These are phyloP conservation scores for Dorcus parallelipipedus DNA, from an alignment of 2,888 invertebrate genomes.

Conservation along the genomic window DNA sequence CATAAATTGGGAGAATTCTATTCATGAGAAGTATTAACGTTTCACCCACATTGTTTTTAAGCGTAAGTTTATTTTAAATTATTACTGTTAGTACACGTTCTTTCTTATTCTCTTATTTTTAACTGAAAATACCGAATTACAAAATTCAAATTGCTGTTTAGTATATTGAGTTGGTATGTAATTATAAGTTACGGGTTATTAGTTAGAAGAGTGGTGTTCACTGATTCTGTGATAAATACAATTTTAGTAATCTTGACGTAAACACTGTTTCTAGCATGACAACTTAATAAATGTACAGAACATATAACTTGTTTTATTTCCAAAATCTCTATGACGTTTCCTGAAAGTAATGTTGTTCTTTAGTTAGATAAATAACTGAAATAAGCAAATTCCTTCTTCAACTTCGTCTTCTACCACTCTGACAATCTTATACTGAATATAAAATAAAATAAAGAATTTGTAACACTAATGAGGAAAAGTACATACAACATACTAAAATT, in stretches of 20 bases:
- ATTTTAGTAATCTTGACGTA: constrained; percentile 50
- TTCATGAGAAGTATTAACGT: constrained; percentile 1
- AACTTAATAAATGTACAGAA: constrained; percentile 47
- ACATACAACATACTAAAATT: too few relatives aligned
- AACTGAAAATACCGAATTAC: constrained; percentile 19
- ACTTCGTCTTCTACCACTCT: too few relatives aligned
- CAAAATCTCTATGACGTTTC: too few relatives aligned
- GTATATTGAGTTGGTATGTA: constrained; percentile 35
- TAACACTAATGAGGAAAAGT: too few relatives aligned
- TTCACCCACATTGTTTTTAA: constrained; percentile 13
- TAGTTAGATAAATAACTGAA: too few relatives aligned
- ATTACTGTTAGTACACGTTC: constrained; percentile 9
- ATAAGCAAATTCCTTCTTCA: too few relatives aligned
- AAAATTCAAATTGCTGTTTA: constrained; percentile 11
- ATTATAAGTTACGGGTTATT: constrained; percentile 46
- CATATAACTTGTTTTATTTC: constrained; percentile 5
- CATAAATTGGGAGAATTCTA: constrained; percentile 1
- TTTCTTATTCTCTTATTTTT: constrained; percentile 11
- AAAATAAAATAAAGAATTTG: too few relatives aligned
- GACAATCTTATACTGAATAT: too few relatives aligned
- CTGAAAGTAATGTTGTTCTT: too few relatives aligned
- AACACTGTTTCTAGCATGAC: constrained; percentile 52
- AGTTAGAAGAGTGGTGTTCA: constrained; percentile 47
- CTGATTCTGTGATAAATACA: constrained; percentile 53
- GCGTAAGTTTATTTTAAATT: constrained; percentile 17